A percentile compares a stretch with the other conserved stretches of the same genome.
phyloP scores from a whole-genome alignment of 2,113 vertebrate species.

The Orcinus orca region DNA sequence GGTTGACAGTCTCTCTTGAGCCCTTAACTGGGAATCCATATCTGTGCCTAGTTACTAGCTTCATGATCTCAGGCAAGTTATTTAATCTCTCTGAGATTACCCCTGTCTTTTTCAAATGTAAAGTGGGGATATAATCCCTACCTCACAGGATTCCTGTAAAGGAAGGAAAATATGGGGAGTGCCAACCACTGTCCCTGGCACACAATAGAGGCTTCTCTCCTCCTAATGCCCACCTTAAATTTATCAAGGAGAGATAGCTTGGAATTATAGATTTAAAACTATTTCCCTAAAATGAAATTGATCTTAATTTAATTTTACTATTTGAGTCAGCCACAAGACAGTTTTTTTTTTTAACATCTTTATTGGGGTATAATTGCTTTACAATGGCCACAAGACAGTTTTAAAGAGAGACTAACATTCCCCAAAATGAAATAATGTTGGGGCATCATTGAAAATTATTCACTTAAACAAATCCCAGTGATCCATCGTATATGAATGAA shows the following conservation, averaged over 20 bases:
- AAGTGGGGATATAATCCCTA: not conserved
- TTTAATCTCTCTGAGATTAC: not conserved
- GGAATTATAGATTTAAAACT: not conserved
- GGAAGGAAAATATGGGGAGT: not conserved
- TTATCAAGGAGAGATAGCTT: not conserved
- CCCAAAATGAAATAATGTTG: not conserved
- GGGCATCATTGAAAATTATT: not conserved
- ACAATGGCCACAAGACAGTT: not conserved
- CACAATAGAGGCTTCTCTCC: not conserved
- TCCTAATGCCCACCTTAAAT: not conserved
- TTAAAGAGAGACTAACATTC: not conserved
- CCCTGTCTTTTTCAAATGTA: not conserved
- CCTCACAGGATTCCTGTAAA: not conserved
- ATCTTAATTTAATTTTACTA: slow-evolving; percentile 19
- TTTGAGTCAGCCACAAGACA: not conserved
- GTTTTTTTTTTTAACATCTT: not conserved
- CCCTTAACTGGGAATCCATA: not conserved
- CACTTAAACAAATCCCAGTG: not conserved
- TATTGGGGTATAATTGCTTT: too few species aligned
- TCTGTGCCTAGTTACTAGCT: not conserved
- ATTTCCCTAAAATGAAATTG: not conserved
- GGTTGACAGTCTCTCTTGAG: not conserved
- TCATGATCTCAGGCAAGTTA: not conserved
- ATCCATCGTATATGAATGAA: not conserved
- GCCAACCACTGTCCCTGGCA: too few species aligned